A percentile compares a stretch with the other conserved stretches of the same genome.
phyloP scores from a whole-genome alignment of 2,113 vertebrate species.

The Paedocypris sp. region DNA sequence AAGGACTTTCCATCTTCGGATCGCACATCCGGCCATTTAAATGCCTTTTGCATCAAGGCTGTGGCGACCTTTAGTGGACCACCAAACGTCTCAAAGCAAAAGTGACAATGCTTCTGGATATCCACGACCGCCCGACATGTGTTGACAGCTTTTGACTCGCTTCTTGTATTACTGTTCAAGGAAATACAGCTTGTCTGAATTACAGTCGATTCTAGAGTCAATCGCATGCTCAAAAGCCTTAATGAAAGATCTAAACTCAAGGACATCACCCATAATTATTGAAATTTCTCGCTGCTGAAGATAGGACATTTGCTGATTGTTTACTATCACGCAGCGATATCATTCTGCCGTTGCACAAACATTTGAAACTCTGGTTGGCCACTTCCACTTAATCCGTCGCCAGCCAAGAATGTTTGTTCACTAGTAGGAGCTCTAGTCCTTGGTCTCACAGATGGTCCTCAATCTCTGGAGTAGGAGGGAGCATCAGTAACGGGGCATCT shows the following conservation, averaged over 20 bases:
- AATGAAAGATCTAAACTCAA: constrained; percentile 10
- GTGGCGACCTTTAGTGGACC: neutral
- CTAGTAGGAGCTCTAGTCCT: no score
- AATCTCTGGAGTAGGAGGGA: no score
- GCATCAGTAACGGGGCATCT: neutral
- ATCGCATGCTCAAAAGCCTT: constrained; percentile 5
- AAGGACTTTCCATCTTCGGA: no score
- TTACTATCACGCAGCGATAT: neutral
- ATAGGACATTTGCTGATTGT: neutral
- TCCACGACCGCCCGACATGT: neutral
- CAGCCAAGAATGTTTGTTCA: no score
- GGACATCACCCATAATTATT: constrained; percentile 5
- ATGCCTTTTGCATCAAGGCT: constrained; percentile 7
- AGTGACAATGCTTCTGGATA: constrained; percentile 9
- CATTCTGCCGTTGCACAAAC: constrained; percentile 6
- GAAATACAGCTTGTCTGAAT: constrained; percentile 11
- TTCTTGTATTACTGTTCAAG: constrained; percentile 21
- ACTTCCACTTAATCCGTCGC: neutral
- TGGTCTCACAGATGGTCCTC: neutral
- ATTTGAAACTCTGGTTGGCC: neutral
- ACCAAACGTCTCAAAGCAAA: constrained; percentile 12
- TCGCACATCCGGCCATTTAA: constrained; percentile 1
- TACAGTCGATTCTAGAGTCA: constrained; percentile 4
- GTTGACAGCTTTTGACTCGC: constrained; percentile 6
- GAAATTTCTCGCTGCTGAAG: neutral